Evolutionary conservation across 2,888 invertebrate genomes (phyloP).

Genomic region (Ochropleura leucogaster): DNA sequence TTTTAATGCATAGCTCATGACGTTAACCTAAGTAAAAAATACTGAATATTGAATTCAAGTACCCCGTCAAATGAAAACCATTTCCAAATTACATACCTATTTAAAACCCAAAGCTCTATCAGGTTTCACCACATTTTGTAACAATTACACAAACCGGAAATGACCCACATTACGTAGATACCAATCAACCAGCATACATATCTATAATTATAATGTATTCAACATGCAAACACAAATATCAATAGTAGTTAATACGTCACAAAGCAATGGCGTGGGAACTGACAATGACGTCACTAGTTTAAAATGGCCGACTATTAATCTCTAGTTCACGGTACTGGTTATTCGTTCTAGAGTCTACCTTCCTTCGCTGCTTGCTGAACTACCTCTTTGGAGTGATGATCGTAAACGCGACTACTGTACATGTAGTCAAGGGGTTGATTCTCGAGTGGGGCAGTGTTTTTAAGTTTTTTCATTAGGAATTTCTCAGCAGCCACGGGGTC

Average conservation of each 20-base stretch:
- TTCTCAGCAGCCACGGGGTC: too few relatives aligned
- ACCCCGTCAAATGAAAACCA: not conserved
- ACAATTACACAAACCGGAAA: conserved; percentile 4
- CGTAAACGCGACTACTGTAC: too few relatives aligned
- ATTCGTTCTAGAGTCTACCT: not conserved
- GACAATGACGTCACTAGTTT: conserved; percentile 24
- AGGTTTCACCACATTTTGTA: conserved; percentile 7
- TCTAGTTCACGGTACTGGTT: not conserved
- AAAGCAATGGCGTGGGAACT: conserved; percentile 6
- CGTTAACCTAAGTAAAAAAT: not conserved
- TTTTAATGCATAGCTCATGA: not conserved
- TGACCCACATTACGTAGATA: not conserved
- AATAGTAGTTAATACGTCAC: conserved; percentile 24
- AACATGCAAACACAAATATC: conserved; percentile 7
- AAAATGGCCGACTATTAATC: conserved; percentile 10
- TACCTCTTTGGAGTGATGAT: too few relatives aligned
- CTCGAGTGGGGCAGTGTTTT: too few relatives aligned
- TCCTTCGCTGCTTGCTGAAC: too few relatives aligned
- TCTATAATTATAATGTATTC: conserved; percentile 8
- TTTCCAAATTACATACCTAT: too few relatives aligned
- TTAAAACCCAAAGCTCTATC: too few relatives aligned
- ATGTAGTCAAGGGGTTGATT: too few relatives aligned
- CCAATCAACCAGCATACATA: not conserved
- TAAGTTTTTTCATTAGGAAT: too few relatives aligned
- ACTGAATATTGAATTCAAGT: not conserved